Evolutionary conservation across 2,113 vertebrate genomes (phyloP).

Genomic region (Spizaetus ornatus): DNA sequence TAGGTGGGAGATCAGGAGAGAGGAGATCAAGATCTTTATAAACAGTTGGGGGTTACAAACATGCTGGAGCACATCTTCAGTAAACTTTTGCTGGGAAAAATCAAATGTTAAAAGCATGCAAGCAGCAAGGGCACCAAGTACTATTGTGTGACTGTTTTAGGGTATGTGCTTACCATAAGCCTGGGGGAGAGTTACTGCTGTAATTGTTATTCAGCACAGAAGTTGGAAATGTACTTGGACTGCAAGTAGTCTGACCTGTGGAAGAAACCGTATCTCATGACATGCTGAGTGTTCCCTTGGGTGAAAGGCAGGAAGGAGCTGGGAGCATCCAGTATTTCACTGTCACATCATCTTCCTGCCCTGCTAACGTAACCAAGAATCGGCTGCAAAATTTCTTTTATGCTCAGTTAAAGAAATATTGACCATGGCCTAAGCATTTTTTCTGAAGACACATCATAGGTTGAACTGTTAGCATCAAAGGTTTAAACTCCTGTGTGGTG

Average conservation of each 20-base stretch:
- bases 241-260: neutral
- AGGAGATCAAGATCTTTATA: neutral
- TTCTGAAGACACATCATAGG: neutral
- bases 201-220: neutral
- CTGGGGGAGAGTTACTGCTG: neutral
- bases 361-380: neutral
- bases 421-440: neutral
- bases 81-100: neutral
- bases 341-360: neutral
- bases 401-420: neutral
- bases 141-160: neutral
- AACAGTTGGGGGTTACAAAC: neutral
- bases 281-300: neutral
- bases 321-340: neutral
- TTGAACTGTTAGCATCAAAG: neutral
- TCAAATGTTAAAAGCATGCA: neutral
- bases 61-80: neutral
- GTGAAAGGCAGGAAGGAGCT: neutral
- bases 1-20: neutral
- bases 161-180: neutral
- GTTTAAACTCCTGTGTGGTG: neutral
- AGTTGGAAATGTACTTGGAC: neutral
- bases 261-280: neutral
- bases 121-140: neutral
- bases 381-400: neutral